Base-by-base conservation (phyloP, 2,797 vertebrate species). In the Phataginus tricuspis region DNA sequence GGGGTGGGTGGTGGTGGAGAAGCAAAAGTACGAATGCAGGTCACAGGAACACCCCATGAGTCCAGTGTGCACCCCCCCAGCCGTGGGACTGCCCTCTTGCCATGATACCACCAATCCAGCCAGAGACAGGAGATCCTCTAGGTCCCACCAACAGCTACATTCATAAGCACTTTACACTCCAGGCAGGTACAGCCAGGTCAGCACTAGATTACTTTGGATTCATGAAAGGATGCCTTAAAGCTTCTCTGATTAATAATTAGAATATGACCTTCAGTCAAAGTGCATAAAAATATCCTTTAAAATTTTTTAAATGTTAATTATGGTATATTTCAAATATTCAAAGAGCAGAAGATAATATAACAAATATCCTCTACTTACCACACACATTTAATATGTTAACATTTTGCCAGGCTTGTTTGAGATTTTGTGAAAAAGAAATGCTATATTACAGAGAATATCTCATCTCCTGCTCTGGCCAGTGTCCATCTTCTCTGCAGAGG, bases 171-270 rank as follows among this genome's bases (percentile, higher is more conserved):
- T 85, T 91, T 39, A 55, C 78, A 25, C 59, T 3, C 4, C 51
- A 88, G 82, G 75, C 3, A 82, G 49, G 57, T 34, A 29, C 0
- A 6, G 27, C 71, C 39, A 57, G 59, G 71, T 57, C 91, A 86
- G 91, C 90, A 82, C 63, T 59, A 14, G 34, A 74, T 45, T 51
- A 49, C 51, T 91, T 66, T 80, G 84, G 7, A 15, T 91, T 77
- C 64, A 59, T 49, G 79, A 68, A 61, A 84, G 69, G 74, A 87
- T 57, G 45, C 53, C 84, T n/a, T 80, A 29, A 69, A 86, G 29
- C 59, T 80, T 93, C 82, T 93, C 78, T 66, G 57, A 59, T 59
- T 63, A 88, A 75, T 91, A 93, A 68, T 91, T 45, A 84, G 75
- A 79, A 45, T 27, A 49, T 37, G 64, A 27, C 74, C 69, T 63